Evolutionary conservation across 2,888 invertebrate genomes (phyloP).

Genomic region (Oscheius onirici): DNA sequence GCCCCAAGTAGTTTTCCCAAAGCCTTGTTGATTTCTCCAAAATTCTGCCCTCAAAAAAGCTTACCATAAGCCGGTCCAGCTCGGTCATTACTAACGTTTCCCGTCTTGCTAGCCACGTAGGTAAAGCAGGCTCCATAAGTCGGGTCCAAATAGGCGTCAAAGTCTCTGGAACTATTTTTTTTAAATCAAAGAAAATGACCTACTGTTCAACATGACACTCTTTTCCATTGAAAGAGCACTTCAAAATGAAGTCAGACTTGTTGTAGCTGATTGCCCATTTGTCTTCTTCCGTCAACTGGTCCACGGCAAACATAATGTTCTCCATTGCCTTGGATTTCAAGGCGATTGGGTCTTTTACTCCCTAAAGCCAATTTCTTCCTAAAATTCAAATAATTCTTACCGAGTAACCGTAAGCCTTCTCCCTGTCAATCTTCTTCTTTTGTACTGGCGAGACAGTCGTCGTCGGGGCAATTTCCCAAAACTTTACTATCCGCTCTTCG

Average conservation of each 20-base stretch:
- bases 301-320: conserved; percentile 70
- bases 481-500: conserved; percentile 59
- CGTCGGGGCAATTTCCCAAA: conserved; percentile 63
- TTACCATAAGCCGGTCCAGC: conserved; percentile 70
- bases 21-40: too few species aligned
- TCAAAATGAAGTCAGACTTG: conserved; percentile 65
- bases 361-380: conserved; percentile 42
- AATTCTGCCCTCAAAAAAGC: neutral
- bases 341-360: conserved; percentile 69
- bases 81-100: conserved; percentile 63
- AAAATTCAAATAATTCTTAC: conserved; percentile 26
- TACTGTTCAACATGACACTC: conserved; percentile 69
- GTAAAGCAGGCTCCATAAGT: conserved; percentile 71
- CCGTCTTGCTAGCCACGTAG: conserved; percentile 59
- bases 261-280: conserved; percentile 51
- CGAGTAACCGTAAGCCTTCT: conserved; percentile 63
- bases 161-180: conserved; percentile 60
- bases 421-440: conserved; percentile 59
- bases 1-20: too few species aligned
- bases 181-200: conserved; percentile 3
- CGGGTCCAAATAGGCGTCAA: conserved; percentile 66
- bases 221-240: conserved; percentile 70
- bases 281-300: conserved; percentile 55
- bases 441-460: conserved; percentile 57
- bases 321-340: conserved; percentile 67